These are phyloP conservation scores for Sanderia malayensis DNA, from an alignment of 30 jellyfish, hydroid and myxozoan species.

Conservation along the genomic window DNA sequence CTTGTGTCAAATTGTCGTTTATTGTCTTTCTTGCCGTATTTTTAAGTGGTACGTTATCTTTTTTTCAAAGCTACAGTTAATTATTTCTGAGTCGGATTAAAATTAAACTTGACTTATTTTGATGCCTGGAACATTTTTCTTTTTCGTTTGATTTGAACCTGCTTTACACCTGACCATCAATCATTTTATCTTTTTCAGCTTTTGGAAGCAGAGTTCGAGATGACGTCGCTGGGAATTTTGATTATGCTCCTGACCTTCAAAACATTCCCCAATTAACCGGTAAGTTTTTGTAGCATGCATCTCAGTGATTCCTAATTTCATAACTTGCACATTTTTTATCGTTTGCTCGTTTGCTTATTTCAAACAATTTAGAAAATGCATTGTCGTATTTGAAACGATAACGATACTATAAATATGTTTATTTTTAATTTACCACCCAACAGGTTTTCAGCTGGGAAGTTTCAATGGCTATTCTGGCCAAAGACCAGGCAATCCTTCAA, in stretches of 20 bases:
- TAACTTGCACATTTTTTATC: not conserved
- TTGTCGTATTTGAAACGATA: too few relatives aligned
- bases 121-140: not conserved
- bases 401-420: not conserved
- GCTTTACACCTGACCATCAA: not conserved
- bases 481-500: conserved; percentile 56
- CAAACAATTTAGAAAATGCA: not conserved
- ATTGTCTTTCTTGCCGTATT: too few relatives aligned
- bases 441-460: not conserved
- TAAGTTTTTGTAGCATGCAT: not conserved
- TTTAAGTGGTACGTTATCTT: too few relatives aligned
- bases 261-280: conserved; percentile 30
- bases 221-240: not conserved
- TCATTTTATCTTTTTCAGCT: not conserved
- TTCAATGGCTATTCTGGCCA: not conserved
- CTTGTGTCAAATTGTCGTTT: too few relatives aligned
- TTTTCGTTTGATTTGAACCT: too few relatives aligned
- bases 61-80: not conserved
- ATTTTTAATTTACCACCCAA: not conserved
- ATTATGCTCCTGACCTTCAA: conserved; percentile 44
- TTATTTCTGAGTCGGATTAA: not conserved
- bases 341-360: not conserved
- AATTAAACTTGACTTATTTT: not conserved
- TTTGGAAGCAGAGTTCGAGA: not conserved
- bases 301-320: not conserved